These are phyloP conservation scores for Hirundo rustica DNA, from an alignment of 2,797 vertebrate species.

Conservation along the genomic window DNA sequence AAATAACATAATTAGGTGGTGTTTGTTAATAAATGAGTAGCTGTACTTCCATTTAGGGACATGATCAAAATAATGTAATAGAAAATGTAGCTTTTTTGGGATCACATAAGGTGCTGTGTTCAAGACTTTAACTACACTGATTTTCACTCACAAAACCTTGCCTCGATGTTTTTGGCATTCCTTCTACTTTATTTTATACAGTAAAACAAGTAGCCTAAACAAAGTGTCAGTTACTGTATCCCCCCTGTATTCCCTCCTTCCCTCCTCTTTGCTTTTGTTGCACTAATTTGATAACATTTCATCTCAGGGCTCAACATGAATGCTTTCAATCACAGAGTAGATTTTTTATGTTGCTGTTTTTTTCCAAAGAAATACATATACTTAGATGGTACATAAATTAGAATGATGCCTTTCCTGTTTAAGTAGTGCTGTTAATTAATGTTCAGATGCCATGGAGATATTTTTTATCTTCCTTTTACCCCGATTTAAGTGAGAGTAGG, in stretches of 20 bases:
- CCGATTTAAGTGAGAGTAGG: not conserved
- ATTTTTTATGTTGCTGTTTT: not conserved
- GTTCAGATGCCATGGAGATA: not conserved
- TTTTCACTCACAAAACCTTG: not conserved
- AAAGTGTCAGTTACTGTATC: not conserved
- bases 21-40: not conserved
- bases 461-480: not conserved
- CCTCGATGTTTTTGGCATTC: not conserved
- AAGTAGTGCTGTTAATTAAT: not conserved
- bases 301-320: not conserved
- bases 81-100: conserved; percentile 1
- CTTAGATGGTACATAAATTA: not conserved
- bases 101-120: not conserved
- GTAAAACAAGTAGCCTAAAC: not conserved
- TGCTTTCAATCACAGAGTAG: not conserved
- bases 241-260: not conserved
- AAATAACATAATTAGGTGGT: not conserved
- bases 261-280: not conserved
- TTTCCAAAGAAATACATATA: not conserved
- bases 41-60: conserved; percentile 11
- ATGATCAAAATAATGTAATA: conserved; percentile 1
- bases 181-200: not conserved
- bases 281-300: not conserved
- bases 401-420: not conserved
- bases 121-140: not conserved